Evolutionary conservation across 2,888 invertebrate species (phyloP), one percentile per base, ranked within the genome.

Genomic region (Parascotia fuliginaria): DNA sequence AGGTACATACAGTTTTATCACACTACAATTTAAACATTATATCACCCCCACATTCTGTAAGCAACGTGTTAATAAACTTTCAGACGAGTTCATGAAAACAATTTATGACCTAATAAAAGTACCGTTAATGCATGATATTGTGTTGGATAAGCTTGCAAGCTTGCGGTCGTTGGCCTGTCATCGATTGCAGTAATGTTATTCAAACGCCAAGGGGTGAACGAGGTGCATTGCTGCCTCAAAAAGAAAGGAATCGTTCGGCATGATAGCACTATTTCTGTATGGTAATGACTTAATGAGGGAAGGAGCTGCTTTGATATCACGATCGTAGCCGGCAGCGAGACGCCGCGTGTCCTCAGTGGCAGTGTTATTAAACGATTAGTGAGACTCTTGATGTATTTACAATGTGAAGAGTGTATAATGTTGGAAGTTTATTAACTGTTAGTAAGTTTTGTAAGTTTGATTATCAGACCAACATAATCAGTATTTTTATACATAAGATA

Each of bases 131-230:
- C 38, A 46, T 38, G 36, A 50, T 46, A 40, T 42, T 31, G 56
- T 28, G 15, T 44, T 16, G 11, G 42, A 57, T 60, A 66, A 27
- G 15, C 51, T 39, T 38, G 28, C 32, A 42, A 12, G 42, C 27
- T 4, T 28, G 40, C 53, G 55, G 60, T 55, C 57, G 49, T 43
- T 27, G 58, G 44, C 67, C 57, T 9, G 44, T 36, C 65, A 62
- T 65, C 55, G 55, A 62, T 55, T 43, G 43, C 33, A 14, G 13
- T 34, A 33, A 44, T 42, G 27, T 49, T 53, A 36, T 38, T 31
- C 22, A 46, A 53, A 36, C 24, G 42, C 33, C 14, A 12, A 29
- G 40, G 31, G 19, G 40, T 37, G 14, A 44, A 12, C 14, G 12
- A 24, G 5, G 29, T 44, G 37, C 31, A 34, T 36, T 55, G 27